Percentiles rank a stretch among this genome's conserved stretches.
phyloP scores from a whole-genome alignment of 2,113 vertebrate species.

The Strix uralensis region DNA sequence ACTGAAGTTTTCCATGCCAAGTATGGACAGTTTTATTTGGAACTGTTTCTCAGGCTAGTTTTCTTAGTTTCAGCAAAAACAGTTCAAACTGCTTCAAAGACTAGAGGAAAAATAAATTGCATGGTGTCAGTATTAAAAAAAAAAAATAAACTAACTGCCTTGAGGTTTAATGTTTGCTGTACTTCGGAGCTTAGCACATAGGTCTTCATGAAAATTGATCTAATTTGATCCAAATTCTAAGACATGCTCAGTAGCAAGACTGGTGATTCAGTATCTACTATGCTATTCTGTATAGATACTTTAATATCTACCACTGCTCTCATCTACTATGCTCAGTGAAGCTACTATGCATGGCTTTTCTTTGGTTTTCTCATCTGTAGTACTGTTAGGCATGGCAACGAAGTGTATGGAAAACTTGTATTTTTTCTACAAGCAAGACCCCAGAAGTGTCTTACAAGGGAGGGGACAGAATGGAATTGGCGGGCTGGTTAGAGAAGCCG shows the following conservation, averaged over 20 bases:
- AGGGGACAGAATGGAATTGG: background rate
- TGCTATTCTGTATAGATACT: background rate
- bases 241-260: background rate
- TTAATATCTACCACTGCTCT: background rate
- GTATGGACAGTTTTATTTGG: conserved; percentile 48
- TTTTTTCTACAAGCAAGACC: background rate
- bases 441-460: background rate
- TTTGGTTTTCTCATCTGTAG: background rate
- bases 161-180: background rate
- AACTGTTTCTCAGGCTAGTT: conserved; percentile 2
- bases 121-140: background rate
- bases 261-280: background rate
- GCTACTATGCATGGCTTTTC: background rate
- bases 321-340: rapidly evolving
- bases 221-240: background rate
- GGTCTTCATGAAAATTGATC: background rate
- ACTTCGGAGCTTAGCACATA: background rate
- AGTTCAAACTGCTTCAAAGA: background rate
- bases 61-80: conserved; percentile 27
- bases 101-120: background rate
- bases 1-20: conserved; percentile 61
- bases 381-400: background rate
- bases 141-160: background rate
- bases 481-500: background rate
- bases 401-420: background rate